Evolutionary conservation across 1,140 invertebrate genomes (phyloP).

Genomic region (Bradysia coprophila): DNA sequence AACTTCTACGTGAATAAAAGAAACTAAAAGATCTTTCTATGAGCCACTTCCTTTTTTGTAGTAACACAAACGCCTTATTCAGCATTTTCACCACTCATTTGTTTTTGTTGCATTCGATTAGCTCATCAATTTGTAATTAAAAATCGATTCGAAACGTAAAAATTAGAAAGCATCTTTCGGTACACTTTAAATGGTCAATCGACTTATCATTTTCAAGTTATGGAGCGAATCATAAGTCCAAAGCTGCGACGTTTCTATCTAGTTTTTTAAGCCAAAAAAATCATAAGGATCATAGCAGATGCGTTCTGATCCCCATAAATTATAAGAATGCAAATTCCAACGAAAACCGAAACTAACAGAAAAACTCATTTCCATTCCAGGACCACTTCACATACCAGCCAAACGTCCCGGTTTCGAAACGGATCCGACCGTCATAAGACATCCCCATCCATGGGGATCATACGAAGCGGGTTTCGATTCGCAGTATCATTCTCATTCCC

Average conservation of each 20-base stretch:
- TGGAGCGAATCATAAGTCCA: no score
- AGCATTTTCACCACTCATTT: no score
- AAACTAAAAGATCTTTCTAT: neutral
- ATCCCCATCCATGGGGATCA: slow-evolving; percentile 22
- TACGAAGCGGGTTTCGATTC: slow-evolving; percentile 18
- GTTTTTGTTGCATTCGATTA: neutral
- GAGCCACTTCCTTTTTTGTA: no score
- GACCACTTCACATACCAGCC: slow-evolving; percentile 21
- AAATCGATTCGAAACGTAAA: no score
- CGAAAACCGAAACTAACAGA: slow-evolving; percentile 10
- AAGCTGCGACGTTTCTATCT: no score
- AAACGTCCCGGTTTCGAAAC: slow-evolving; percentile 22
- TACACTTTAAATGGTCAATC: no score
- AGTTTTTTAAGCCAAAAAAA: neutral
- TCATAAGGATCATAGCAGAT: neutral
- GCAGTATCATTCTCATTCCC: slow-evolving; percentile 14
- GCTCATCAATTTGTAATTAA: no score
- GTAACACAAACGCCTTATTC: no score
- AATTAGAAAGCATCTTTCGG: no score
- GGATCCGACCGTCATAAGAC: slow-evolving; percentile 21
- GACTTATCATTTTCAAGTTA: no score
- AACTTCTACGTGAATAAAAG: neutral
- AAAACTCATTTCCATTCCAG: slow-evolving; percentile 19
- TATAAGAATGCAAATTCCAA: neutral
- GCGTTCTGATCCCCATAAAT: no score